Conservation (phyloP, 2,888 invertebrate genomes). For the Leptopilina syphax region DNA sequence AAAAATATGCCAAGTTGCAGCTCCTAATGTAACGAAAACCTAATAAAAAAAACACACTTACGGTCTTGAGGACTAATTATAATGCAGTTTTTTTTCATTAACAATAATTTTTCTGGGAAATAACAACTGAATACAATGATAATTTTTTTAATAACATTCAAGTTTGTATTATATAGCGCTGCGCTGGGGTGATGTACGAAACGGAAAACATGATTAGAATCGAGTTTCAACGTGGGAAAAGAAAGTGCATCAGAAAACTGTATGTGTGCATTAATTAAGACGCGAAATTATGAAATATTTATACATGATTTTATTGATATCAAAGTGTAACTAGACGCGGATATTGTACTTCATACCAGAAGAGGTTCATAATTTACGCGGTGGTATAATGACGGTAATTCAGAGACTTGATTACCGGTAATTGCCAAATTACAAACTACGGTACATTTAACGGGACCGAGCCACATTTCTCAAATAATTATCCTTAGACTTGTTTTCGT, state of each 20-base stretch:
- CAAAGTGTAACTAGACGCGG: constrained; percentile 24
- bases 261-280: constrained; percentile 4
- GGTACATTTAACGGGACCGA: constrained; percentile 29
- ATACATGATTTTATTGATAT: constrained; percentile 35
- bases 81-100: background rate
- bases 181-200: background rate
- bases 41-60: background rate
- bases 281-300: constrained; percentile 34
- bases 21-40: too few relatives aligned
- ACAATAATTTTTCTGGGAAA: background rate
- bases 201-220: constrained; percentile 35
- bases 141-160: constrained; percentile 33
- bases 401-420: constrained; percentile 27
- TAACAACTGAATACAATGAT: constrained; percentile 16
- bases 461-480: constrained; percentile 28
- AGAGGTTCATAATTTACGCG: constrained; percentile 27
- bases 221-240: constrained; percentile 28
- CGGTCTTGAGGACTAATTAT: background rate
- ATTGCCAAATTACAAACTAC: constrained; percentile 34
- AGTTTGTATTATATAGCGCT: background rate
- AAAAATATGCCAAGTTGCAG: too few relatives aligned
- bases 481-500: background rate
- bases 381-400: constrained; percentile 18
- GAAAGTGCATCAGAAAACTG: constrained; percentile 23
- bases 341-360: background rate